A percentile compares a stretch with the other conserved stretches of the same genome.
These are phyloP conservation scores for Menidia menidia DNA, from an alignment of 2,797 vertebrate species.

Conservation along the genomic window DNA sequence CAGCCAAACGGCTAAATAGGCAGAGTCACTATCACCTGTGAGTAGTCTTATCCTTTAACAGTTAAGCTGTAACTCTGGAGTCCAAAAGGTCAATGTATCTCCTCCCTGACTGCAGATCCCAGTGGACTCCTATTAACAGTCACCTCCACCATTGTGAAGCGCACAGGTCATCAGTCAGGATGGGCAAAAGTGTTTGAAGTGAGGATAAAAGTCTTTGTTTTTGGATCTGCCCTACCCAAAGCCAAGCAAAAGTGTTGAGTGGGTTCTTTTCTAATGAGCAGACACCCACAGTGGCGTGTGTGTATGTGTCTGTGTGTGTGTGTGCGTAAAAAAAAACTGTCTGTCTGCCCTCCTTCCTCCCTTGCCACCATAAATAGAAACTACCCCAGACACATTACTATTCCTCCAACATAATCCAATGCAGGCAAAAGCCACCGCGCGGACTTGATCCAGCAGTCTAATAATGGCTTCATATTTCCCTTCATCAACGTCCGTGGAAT, in stretches of 20 bases:
- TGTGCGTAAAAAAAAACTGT: slow-evolving; percentile 9
- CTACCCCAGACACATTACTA: slow-evolving; percentile 73
- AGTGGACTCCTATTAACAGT: slow-evolving; percentile 33
- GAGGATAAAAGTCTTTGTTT: slow-evolving; percentile 78
- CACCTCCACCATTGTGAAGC: slow-evolving; percentile 70
- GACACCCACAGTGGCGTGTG: slow-evolving; percentile 47
- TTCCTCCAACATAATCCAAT: slow-evolving; percentile 75
- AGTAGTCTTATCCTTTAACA: slow-evolving; percentile 28
- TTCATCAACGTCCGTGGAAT: slow-evolving; percentile 56
- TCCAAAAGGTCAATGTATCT: slow-evolving; percentile 33
- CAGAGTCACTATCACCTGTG: slow-evolving; percentile 20
- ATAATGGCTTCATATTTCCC: slow-evolving; percentile 70
- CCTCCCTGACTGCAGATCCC: slow-evolving; percentile 25
- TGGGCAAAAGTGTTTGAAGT: slow-evolving; percentile 64
- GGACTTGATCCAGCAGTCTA: slow-evolving; percentile 51
- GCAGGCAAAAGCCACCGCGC: slow-evolving; percentile 62
- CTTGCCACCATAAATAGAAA: slow-evolving; percentile 67
- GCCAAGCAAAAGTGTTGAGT: slow-evolving; percentile 82
- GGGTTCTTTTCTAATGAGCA: slow-evolving; percentile 80
- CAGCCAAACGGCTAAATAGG: slow-evolving; percentile 20
- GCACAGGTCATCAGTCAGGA: slow-evolving; percentile 80
- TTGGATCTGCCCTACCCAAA: slow-evolving; percentile 75
- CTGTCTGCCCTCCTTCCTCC: slow-evolving; percentile 69
- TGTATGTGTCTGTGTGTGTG: slow-evolving; percentile 18
- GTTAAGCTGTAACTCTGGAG: slow-evolving; percentile 25